Evolutionary conservation across 2,797 vertebrate species (phyloP).

Genomic region (Neostethus bicornis): DNA sequence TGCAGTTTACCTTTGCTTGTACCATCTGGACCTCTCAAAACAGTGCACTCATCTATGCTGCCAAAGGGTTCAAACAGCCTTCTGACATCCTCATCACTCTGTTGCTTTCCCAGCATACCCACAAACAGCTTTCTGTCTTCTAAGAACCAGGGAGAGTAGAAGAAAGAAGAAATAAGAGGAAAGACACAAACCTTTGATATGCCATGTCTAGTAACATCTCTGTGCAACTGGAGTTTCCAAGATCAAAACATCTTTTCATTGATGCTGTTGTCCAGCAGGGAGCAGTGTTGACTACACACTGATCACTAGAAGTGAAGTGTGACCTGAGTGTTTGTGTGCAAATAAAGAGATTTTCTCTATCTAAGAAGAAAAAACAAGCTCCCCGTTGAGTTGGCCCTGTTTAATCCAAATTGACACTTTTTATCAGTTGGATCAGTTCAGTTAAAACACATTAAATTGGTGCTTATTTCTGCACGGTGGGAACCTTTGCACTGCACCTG

Average conservation of each 20-base stretch:
- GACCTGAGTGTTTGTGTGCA: conserved; percentile 15
- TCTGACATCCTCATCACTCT: conserved; percentile 91
- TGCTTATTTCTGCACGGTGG: not conserved
- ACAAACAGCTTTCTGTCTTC: conserved; percentile 96
- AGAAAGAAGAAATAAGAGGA: conserved; percentile 14
- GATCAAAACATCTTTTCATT: not conserved
- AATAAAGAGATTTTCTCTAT: conserved; percentile 12
- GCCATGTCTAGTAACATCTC: not conserved
- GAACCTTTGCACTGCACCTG: not conserved
- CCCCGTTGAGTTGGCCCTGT: conserved; percentile 28
- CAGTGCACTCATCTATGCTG: conserved; percentile 92
- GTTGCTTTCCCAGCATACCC: conserved; percentile 94
- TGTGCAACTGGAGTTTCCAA: not conserved
- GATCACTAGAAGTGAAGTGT: not conserved
- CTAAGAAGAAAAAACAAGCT: conserved; percentile 20
- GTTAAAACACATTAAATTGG: not conserved
- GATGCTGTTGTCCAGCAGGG: conserved; percentile 66
- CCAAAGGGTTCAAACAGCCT: conserved; percentile 93
- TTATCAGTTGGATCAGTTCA: conserved; percentile 18
- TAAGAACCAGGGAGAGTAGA: conserved; percentile 42
- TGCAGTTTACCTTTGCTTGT: conserved; percentile 89
- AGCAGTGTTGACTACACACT: conserved; percentile 52
- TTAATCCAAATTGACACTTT: conserved; percentile 38
- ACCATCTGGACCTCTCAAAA: conserved; percentile 90
- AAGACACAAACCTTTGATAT: conserved; percentile 12